phyloP scores from a whole-genome alignment of 2,797 vertebrate genomes.

The Pagetopsis macropterus region DNA sequence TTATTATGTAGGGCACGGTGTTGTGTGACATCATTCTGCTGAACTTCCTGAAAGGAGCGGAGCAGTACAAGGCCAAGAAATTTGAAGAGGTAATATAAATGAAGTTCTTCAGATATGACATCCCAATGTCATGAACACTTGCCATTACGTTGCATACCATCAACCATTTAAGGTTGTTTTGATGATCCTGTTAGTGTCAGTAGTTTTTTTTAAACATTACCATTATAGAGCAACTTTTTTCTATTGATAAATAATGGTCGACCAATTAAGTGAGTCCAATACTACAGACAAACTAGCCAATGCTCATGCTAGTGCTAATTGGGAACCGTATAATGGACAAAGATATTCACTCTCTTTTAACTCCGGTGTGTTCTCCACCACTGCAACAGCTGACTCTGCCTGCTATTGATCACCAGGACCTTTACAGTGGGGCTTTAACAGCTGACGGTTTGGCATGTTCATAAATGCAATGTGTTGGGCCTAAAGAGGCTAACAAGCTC shows the following conservation, averaged over 20 bases:
- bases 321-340: no score
- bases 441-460: neutral
- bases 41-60: slow-evolving; percentile 93
- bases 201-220: no score
- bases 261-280: no score
- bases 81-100: slow-evolving; percentile 89
- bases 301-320: no score
- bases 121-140: neutral
- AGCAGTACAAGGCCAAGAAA: slow-evolving; percentile 95
- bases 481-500: no score
- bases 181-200: neutral
- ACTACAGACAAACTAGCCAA: no score
- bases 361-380: neutral
- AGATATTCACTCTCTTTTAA: slow-evolving; percentile 1
- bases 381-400: neutral
- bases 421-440: no score
- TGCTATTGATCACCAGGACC: no score
- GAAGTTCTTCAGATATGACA: neutral
- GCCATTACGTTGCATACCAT: no score
- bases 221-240: no score
- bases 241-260: no score
- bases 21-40: slow-evolving; percentile 95
- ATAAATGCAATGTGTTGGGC: neutral
- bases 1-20: slow-evolving; percentile 86
- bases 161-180: neutral